Evolutionary conservation across 2,113 vertebrate species (phyloP).

Genomic region (Chionomys nivalis): DNA sequence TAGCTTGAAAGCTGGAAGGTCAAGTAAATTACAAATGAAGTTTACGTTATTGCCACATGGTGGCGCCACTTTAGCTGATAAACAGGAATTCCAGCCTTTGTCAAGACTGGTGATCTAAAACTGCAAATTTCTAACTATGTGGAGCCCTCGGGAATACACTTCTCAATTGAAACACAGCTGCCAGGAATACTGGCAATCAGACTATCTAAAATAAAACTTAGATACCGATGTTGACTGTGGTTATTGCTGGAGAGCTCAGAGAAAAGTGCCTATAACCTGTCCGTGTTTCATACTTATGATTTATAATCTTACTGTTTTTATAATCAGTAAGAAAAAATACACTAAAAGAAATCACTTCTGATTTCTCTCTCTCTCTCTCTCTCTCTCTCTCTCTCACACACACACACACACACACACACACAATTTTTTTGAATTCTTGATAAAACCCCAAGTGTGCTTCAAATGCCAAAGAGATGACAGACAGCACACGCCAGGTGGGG

Average conservation of each 20-base stretch:
- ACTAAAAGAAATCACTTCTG: slow-evolving; percentile 39
- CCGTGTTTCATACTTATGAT: background rate
- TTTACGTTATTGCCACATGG: slow-evolving; percentile 69
- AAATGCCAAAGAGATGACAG: slow-evolving; percentile 63
- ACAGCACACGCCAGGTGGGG: slow-evolving; percentile 1
- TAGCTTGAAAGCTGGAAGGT: slow-evolving; percentile 35
- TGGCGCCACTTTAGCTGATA: slow-evolving; percentile 71
- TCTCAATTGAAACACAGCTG: slow-evolving; percentile 51
- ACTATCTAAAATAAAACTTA: slow-evolving; percentile 1
- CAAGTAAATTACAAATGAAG: slow-evolving; percentile 2
- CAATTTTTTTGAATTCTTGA: slow-evolving; percentile 4
- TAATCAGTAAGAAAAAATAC: slow-evolving; percentile 33
- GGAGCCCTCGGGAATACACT: slow-evolving; percentile 29
- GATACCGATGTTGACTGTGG: background rate
- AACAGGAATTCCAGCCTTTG: slow-evolving; percentile 62
- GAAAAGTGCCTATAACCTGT: background rate
- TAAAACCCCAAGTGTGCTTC: slow-evolving; percentile 48
- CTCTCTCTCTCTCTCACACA: background rate
- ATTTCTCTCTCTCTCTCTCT: background rate
- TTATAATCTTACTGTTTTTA: slow-evolving; percentile 31
- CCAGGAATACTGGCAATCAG: slow-evolving; percentile 17
- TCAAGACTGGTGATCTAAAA: slow-evolving; percentile 33
- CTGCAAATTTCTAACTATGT: slow-evolving; percentile 45
- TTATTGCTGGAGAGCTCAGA: slow-evolving; percentile 1
- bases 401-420: background rate